Conservation (phyloP, 1,140 invertebrate species). For the Asbolus verrucosus region DNA sequence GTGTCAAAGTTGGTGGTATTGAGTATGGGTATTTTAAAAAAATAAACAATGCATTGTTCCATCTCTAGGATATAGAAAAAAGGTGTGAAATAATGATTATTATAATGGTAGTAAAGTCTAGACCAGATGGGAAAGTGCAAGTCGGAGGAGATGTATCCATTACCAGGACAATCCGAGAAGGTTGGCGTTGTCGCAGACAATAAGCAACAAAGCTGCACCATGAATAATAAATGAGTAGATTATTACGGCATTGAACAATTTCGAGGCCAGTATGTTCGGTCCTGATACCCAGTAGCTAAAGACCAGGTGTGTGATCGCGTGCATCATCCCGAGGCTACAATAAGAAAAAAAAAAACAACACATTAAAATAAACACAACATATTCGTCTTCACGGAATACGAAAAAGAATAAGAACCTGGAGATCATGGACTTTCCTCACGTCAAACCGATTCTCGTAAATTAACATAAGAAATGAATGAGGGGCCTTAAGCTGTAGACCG, state of each 20-base stretch:
- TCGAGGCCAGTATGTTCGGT: constrained; percentile 13
- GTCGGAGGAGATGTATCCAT: no score
- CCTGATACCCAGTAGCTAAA: constrained; percentile 32
- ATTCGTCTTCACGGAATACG: constrained; percentile 18
- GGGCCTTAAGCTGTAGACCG: constrained; percentile 25
- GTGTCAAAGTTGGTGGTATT: no score
- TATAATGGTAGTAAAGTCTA: background rate
- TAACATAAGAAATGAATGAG: constrained; percentile 39
- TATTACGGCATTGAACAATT: constrained; percentile 10
- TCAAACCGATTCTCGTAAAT: constrained; percentile 27
- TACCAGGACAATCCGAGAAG: no score
- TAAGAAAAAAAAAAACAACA: constrained; percentile 26
- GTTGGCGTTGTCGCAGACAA: background rate
- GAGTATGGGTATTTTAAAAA: no score
- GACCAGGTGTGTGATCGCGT: constrained; percentile 37
- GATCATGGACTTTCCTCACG: constrained; percentile 29
- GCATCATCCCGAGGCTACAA: constrained; percentile 29
- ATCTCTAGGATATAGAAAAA: constrained; percentile 1
- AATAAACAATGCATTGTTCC: constrained; percentile 29
- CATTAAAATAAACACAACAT: constrained; percentile 39
- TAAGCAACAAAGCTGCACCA: background rate
- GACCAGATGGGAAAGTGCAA: background rate
- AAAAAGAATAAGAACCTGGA: constrained; percentile 12
- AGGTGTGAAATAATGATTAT: constrained; percentile 1
- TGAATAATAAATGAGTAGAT: constrained; percentile 19